phyloP scores from a whole-genome alignment of 2,797 vertebrate species.

The Mus spretus region DNA sequence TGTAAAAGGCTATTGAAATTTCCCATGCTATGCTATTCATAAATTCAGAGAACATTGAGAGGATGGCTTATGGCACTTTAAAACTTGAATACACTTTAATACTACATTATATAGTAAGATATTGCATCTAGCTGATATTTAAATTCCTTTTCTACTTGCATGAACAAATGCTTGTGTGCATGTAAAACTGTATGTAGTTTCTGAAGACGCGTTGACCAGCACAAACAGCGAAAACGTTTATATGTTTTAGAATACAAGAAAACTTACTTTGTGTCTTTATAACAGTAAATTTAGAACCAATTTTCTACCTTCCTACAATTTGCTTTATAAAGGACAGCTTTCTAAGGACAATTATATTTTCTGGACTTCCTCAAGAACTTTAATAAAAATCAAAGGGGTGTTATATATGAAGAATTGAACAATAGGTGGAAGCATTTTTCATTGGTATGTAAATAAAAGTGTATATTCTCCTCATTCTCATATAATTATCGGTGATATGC shows the following conservation, averaged over 20 bases:
- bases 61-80: not conserved
- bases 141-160: not conserved
- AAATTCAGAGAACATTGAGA: constrained; percentile 36
- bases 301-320: constrained; percentile 43
- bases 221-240: not conserved
- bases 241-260: constrained; percentile 7
- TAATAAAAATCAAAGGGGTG: not conserved
- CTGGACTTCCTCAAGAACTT: not conserved
- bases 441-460: not conserved
- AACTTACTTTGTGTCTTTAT: not conserved
- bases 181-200: not conserved
- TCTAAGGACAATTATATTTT: not conserved
- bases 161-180: not conserved
- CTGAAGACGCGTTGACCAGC: not conserved
- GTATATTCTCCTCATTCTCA: not conserved
- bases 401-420: not conserved
- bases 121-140: not conserved
- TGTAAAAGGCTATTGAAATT: constrained; percentile 34
- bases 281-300: constrained; percentile 13
- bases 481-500: not conserved
- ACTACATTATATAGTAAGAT: not conserved
- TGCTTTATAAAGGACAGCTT: constrained; percentile 45
- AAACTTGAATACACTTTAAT: constrained; percentile 47
- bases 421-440: not conserved
- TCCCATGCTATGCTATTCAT: not conserved